Evolutionary conservation across 23 tunicate genomes (phyloP).

Genomic region (Clavelina lepadiformis): DNA sequence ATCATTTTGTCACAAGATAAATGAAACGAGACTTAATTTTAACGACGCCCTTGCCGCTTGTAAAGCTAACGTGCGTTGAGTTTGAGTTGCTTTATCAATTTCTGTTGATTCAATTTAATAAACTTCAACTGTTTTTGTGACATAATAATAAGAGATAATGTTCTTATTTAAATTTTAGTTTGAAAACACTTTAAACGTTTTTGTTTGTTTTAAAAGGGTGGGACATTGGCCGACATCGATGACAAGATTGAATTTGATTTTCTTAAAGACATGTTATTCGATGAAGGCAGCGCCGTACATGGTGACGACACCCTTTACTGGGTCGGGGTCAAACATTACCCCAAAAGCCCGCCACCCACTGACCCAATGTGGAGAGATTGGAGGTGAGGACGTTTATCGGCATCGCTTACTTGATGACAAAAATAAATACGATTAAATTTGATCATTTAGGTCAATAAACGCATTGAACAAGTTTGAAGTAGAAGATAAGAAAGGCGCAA

Average conservation of each 20-base stretch:
- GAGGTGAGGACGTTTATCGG: constrained; percentile 14
- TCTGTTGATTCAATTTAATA: neutral
- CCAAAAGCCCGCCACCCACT: constrained; percentile 2
- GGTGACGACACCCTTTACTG: constrained; percentile 53
- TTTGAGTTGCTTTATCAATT: neutral
- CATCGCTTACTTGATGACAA: neutral
- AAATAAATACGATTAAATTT: too few species aligned
- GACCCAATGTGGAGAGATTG: constrained; percentile 41
- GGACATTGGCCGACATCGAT: constrained; percentile 57
- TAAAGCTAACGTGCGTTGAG: constrained; percentile 7
- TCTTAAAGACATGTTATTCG: constrained; percentile 19
- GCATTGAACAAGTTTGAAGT: constrained; percentile 1
- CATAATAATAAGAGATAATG: too few species aligned
- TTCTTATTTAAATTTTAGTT: too few species aligned
- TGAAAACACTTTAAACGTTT: too few species aligned
- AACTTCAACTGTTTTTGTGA: too few species aligned
- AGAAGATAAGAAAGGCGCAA: constrained; percentile 27
- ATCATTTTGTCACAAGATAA: constrained; percentile 32
- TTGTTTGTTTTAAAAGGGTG: too few species aligned
- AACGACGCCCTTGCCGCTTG: constrained; percentile 23
- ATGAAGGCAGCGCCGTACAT: constrained; percentile 6
- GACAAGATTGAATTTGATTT: constrained; percentile 60
- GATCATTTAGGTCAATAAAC: constrained; percentile 44
- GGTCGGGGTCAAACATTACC: constrained; percentile 43
- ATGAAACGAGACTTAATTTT: constrained; percentile 1